These are phyloP conservation scores for Ivindomyrus marchei DNA, from an alignment of 2,113 vertebrate species.

Conservation along the genomic window DNA sequence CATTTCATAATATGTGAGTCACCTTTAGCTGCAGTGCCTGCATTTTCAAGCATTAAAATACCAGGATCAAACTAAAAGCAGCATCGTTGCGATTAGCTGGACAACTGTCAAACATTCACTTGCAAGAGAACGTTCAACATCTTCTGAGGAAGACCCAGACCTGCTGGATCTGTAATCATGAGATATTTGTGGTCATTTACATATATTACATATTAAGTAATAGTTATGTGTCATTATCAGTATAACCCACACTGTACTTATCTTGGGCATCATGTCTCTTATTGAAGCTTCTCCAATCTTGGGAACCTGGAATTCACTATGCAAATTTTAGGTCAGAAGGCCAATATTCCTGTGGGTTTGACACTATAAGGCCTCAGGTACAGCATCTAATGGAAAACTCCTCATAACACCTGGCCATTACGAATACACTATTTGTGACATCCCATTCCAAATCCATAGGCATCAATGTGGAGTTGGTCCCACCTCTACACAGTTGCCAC, in stretches of 20 bases:
- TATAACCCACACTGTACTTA: no score
- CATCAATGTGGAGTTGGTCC: no score
- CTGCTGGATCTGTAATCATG: not conserved
- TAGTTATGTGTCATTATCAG: no score
- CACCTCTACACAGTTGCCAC: no score
- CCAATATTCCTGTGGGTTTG: not conserved
- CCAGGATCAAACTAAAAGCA: not conserved
- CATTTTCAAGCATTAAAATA: not conserved
- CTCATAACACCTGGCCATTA: not conserved
- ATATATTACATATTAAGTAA: no score
- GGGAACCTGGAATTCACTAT: not conserved
- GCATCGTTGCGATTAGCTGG: not conserved
- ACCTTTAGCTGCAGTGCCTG: conserved; percentile 7
- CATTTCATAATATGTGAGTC: not conserved
- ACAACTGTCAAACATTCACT: not conserved
- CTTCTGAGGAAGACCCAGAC: not conserved
- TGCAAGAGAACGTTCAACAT: not conserved
- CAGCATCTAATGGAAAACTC: not conserved
- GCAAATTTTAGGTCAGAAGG: not conserved
- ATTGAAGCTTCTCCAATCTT: not conserved
- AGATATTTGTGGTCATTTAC: not conserved
- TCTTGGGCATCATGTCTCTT: no score
- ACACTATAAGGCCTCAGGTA: not conserved
- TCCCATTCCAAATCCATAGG: no score
- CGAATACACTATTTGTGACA: no score